Evolutionary conservation across 2,888 invertebrate genomes (phyloP), one percentile per base, ranked within the genome.

Genomic region (Flexamia atlantica): DNA sequence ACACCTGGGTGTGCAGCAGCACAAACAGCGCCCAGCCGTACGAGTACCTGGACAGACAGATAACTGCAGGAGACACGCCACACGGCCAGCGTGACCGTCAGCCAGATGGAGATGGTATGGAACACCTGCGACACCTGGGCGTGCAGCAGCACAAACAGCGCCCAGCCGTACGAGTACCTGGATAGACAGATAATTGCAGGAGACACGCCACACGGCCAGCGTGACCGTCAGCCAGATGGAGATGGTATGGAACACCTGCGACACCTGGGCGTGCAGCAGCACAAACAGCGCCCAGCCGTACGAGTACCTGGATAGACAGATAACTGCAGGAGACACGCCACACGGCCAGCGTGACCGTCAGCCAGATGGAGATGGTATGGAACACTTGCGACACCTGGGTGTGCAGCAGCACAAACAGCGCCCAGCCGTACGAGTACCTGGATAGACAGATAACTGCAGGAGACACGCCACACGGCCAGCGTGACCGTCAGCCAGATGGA

Each of bases 161-260:
- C 94, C 95, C 96, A 97, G 23, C 64, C 64, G 64, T 64, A 64
- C 25, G 64, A 64, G 64, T 64, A 64, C 64, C 30, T 50, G 50
- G n/a, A n/a, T 40, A 12, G 40, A 9, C 40, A 40, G 40, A 9
- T 12, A 40, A 40, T 40, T 40, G 7, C 40, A 40, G 40, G 7
- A 40, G 40, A 9, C 5, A 5, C 40, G 40, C 97, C 98, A 99
- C 12, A 98, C 95, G 0, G 98, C 98, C 85, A 99, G 90, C 0
- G 96, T 96, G 0, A 98, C 96, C 0, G 98, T 98, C 87, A 98
- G 90, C 94, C 97, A 98, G 87, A 98, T 98, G 0, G 98, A 97
- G 86, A 98, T 96, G 0, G 98, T 98, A 90, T 96, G 96, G 89
- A 95, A 94, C 28, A 96, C 95, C 90, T 98, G 97, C 30, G 96